Evolutionary conservation across 2,113 vertebrate genomes (phyloP), one percentile per base, ranked within the genome.

Genomic region (Leptosomus discolor): DNA sequence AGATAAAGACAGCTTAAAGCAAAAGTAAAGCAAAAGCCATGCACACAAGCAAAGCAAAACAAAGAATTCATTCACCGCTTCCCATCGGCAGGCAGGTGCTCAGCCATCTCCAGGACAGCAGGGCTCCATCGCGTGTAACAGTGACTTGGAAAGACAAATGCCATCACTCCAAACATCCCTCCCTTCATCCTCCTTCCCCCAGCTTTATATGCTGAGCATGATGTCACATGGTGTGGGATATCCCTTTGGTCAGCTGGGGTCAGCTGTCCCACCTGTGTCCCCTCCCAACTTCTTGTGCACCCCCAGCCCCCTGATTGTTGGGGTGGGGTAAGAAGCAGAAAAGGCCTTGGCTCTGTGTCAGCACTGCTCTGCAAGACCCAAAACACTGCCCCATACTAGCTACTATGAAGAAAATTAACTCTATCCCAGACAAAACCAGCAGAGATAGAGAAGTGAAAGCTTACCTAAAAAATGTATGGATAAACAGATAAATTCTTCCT

Each of bases 121-220:
- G 36, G 27, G 69, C 69, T 71, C 13, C 48, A 53, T 16, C 27
- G 39, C 3, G 1, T 3, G 1, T 56, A 61, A 39, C 0, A 1
- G 4, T 19, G 36, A 30, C 14, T 68, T 57, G 32, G 48, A 48
- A 57, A 67, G 10, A 27, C 10, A 83, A 39, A 73, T 11, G 0
- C 1, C 4, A 27, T 32, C 4, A 30, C 20, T 83, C 36, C 0
- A 2, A 65, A 26, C 1, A 3, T 67, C 7, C 8, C 20, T 6
- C 32, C 18, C 5, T 56, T 84, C 34, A 34, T 23, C 8, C 13
- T 74, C 56, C 45, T 77, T 29, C 51, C 51, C 15, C 14, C 15
- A 50, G 45, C 5, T 36, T 27, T 68, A 18, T n/a, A 45, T 27
- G 45, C 45, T 48, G 67, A 69, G 11, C 20, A 39, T 53, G 36